These are phyloP conservation scores for Euproctis similis DNA, from an alignment of 2,888 invertebrate genomes.

Conservation along the genomic window DNA sequence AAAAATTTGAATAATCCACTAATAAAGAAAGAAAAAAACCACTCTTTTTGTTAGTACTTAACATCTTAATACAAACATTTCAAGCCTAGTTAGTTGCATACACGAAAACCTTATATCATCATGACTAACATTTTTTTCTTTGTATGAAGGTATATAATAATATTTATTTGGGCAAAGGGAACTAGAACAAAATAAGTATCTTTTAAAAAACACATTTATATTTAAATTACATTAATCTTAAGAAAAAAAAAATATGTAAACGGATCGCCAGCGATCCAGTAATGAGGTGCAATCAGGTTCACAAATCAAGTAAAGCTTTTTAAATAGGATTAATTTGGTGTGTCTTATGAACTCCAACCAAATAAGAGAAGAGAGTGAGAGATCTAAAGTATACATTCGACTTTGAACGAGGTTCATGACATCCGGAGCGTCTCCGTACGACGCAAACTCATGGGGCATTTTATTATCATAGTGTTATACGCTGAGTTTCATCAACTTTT, in stretches of 20 bases:
- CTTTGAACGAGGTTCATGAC: slow-evolving; percentile 7
- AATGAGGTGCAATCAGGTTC: slow-evolving; percentile 67
- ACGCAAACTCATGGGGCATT: slow-evolving; percentile 1
- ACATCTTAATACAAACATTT: slow-evolving; percentile 56
- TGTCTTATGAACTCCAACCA: slow-evolving; percentile 37
- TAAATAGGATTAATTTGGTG: slow-evolving; percentile 50
- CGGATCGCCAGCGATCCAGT: slow-evolving; percentile 72
- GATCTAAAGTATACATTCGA: slow-evolving; percentile 19
- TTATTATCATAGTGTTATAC: slow-evolving; percentile 3
- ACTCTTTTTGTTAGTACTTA: slow-evolving; percentile 68
- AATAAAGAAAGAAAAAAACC: slow-evolving; percentile 60
- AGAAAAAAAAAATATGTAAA: slow-evolving; percentile 65
- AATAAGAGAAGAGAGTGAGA: slow-evolving; percentile 18
- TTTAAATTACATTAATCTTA: slow-evolving; percentile 61
- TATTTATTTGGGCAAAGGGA: too few relatives aligned
- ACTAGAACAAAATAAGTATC: slow-evolving; percentile 52
- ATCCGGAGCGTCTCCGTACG: slow-evolving; percentile 1
- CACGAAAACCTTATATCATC: slow-evolving; percentile 49
- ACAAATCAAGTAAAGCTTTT: slow-evolving; percentile 60
- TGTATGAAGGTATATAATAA: slow-evolving; percentile 36
- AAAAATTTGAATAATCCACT: slow-evolving; percentile 40
- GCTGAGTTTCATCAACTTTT: slow-evolving; percentile 7
- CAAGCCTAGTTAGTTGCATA: slow-evolving; percentile 69
- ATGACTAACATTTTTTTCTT: slow-evolving; percentile 43
- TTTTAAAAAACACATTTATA: slow-evolving; percentile 31